Evolutionary conservation across 2,113 vertebrate genomes (phyloP), one percentile per base, ranked within the genome.

Genomic region (Actenoides hombroni): DNA sequence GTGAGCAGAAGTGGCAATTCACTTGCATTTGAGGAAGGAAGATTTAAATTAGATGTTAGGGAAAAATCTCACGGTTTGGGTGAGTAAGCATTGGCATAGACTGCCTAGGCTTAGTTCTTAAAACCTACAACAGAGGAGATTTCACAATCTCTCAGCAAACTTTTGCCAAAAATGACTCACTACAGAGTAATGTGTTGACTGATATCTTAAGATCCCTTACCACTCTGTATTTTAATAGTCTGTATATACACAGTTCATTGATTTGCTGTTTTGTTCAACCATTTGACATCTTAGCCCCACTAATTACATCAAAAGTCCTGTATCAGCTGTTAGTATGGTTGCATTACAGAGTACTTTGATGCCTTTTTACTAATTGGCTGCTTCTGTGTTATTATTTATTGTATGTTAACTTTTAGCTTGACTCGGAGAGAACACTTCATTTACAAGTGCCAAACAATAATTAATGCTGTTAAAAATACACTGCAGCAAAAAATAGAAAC

Each of bases 151-250:
- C 61, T 69, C 24, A 18, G 33, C 48, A 94, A 91, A 69, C 48
- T 64, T 92, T 68, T 89, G 94, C 94, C 94, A 95, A 83, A 96
- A 91, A 87, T 94, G 4, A 95, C 77, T 95, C 96, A 94, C 42
- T 86, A 71, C 31, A 60, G 64, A 5, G 10, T 48, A 82, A 94
- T 76, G 86, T 87, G 91, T 87, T 91, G 86, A 89, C 69, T 89
- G 89, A 60, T 84, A 76, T 74, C 56, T 94, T 78, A 70, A 84
- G 69, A 91, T 84, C 83, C 42, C 65, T 86, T 65, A 37, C 48
- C 13, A 10, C 80, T 87, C 74, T 39, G 3, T 3, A 10, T 87
- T 95, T 96, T 79, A 95, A 79, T 88, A 82, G 42, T 71, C 91
- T 89, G 16, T 73, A 20, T 79, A 53, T 25, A 28, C 61, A 89